Percentiles rank a stretch among this genome's conserved stretches.
These are phyloP conservation scores for Aegotheles bennettii DNA, from an alignment of 2,113 vertebrate species.

Conservation along the genomic window DNA sequence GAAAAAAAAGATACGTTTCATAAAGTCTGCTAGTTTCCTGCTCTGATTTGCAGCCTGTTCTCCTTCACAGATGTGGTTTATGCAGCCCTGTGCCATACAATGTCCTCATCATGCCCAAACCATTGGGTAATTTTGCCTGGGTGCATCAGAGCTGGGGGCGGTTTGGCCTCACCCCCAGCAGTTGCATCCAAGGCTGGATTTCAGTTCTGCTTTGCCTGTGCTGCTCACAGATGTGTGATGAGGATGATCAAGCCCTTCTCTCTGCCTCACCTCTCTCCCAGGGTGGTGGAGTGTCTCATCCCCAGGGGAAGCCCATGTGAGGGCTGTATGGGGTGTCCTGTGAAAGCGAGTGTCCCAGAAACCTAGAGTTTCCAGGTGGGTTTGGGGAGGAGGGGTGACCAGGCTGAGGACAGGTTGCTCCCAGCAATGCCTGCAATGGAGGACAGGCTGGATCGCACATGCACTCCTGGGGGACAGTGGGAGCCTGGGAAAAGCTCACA, in stretches of 20 bases:
- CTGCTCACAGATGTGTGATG: not conserved
- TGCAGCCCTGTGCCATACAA: fast-evolving
- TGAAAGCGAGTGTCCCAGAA: fast-evolving
- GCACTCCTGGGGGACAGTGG: fast-evolving
- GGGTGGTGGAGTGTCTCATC: not conserved
- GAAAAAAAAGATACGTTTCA: not conserved
- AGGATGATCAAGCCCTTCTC: not conserved
- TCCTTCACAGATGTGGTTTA: not conserved
- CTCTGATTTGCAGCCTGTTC: not conserved
- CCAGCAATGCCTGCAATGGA: not conserved
- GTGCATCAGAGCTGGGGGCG: not conserved
- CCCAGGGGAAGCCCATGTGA: fast-evolving
- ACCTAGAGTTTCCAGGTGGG: not conserved
- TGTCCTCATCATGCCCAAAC: not conserved
- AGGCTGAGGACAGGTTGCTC: not conserved
- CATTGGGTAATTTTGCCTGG: not conserved
- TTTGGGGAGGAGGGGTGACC: not conserved
- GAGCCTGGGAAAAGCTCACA: not conserved
- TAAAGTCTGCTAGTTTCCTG: not conserved
- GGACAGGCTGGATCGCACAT: fast-evolving
- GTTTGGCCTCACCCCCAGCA: not conserved
- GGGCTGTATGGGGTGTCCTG: not conserved
- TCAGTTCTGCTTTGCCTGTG: fast-evolving
- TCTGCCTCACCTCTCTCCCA: not conserved
- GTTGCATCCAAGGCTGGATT: not conserved